Percentiles rank a stretch among this genome's conserved stretches.
phyloP scores from a whole-genome alignment of 2,797 vertebrate species.

The Aselliscus stoliczkanus region DNA sequence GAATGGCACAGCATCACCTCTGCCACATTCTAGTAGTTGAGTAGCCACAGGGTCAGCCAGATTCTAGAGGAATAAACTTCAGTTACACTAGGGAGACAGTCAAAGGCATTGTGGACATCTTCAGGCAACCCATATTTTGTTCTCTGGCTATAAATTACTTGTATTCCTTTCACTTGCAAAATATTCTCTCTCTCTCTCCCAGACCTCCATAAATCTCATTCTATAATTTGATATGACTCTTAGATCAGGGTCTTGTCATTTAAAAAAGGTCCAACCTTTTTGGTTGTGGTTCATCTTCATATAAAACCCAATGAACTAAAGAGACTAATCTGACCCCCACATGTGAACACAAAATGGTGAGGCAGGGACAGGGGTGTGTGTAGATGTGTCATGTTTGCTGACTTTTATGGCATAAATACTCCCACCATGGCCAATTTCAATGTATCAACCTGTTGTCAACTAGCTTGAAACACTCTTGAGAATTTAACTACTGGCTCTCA shows the following conservation, averaged over 20 bases:
- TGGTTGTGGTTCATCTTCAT: not conserved
- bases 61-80: not conserved
- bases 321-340: not conserved
- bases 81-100: not conserved
- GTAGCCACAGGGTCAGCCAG: not conserved
- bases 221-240: not conserved
- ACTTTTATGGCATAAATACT: not conserved
- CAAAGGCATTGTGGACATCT: not conserved
- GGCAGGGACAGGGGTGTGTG: not conserved
- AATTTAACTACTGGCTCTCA: not conserved
- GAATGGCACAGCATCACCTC: not conserved
- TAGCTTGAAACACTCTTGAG: not conserved
- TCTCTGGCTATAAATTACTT: not conserved
- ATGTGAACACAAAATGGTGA: not conserved
- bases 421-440: not conserved
- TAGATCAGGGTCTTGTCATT: not conserved
- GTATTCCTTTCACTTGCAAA: not conserved
- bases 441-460: not conserved
- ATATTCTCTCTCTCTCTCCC: not conserved
- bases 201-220: not conserved
- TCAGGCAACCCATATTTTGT: not conserved
- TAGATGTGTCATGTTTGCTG: not conserved
- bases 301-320: not conserved
- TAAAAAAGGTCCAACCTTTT: not conserved
- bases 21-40: not conserved